Conservation (phyloP, 2,888 invertebrate species). For the Eristalinus aeneus region DNA sequence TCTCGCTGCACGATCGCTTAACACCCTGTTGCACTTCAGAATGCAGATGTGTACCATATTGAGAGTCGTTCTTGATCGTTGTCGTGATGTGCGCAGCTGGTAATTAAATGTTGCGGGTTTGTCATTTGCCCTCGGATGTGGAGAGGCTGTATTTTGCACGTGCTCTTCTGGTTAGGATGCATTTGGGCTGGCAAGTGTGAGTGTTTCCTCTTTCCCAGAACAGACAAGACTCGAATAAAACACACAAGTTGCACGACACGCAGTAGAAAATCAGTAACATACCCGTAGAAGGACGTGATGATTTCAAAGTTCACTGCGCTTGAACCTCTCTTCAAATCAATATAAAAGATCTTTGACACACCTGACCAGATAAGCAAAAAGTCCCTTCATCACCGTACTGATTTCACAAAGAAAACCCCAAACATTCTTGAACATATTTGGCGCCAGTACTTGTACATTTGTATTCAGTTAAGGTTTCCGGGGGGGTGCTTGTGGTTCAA, state of each 20-base stretch:
- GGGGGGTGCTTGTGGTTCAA: neutral
- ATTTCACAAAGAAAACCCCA: neutral
- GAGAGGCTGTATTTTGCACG: neutral
- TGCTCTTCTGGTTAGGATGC: neutral
- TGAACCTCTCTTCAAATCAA: no score
- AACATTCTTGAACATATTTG: neutral
- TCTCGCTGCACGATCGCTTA: constrained; percentile 1
- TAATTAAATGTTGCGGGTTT: neutral
- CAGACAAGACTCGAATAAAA: no score
- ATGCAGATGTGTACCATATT: constrained; percentile 18
- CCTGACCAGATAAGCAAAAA: neutral
- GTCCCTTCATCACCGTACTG: neutral
- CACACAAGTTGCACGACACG: no score
- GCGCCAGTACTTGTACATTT: neutral
- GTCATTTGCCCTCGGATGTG: no score
- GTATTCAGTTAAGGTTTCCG: neutral
- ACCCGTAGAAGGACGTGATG: neutral
- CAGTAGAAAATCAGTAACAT: no score
- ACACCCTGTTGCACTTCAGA: neutral
- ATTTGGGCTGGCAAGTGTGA: neutral
- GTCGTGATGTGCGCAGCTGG: neutral
- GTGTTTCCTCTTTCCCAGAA: no score
- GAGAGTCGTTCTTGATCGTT: neutral
- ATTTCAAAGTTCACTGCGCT: no score
- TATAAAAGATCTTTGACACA: neutral